Conservation (phyloP, 2,113 vertebrate genomes). For the Megaptera novaeangliae region DNA sequence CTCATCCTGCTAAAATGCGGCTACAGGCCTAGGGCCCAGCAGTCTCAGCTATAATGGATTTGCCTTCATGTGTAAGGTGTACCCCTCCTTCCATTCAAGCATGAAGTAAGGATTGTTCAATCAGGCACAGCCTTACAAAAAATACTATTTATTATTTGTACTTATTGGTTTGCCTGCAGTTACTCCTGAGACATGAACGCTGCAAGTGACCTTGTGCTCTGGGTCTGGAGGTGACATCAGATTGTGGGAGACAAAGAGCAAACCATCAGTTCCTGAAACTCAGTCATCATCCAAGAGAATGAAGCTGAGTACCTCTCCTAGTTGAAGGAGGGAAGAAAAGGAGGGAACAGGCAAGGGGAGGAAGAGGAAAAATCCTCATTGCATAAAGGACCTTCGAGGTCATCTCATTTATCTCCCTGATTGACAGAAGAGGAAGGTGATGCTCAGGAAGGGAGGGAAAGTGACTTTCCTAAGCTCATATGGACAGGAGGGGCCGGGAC, state of each 20-base stretch:
- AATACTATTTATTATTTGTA: not conserved
- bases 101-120: constrained; percentile 13
- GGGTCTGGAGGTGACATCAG: not conserved
- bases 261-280: not conserved
- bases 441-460: not conserved
- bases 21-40: not conserved
- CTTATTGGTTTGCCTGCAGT: not conserved
- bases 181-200: not conserved
- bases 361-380: not conserved
- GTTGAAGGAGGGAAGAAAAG: not conserved
- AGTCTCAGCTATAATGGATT: not conserved
- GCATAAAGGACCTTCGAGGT: not conserved
- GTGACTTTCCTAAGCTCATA: not conserved
- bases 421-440: not conserved
- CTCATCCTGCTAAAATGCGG: not conserved
- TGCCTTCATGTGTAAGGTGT: not conserved
- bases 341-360: not conserved
- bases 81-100: not conserved
- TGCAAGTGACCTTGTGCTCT: not conserved
- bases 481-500: not conserved
- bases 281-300: not conserved
- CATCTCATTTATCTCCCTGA: not conserved
- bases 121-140: not conserved
- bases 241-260: not conserved
- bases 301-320: not conserved